Conservation (phyloP, 2,888 invertebrate genomes). For the Scelioninae gen. 1 region DNA sequence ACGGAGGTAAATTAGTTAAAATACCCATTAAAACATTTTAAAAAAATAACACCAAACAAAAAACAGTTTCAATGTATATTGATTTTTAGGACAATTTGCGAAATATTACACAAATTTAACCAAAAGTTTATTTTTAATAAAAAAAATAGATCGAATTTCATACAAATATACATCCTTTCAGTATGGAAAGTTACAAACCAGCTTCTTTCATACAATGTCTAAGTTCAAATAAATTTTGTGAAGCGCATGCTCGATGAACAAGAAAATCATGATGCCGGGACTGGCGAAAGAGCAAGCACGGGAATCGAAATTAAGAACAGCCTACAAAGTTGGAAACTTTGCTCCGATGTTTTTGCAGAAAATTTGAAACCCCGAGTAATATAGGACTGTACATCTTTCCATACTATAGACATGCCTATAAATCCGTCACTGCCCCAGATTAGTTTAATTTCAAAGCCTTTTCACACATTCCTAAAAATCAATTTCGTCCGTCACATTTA, state of each 20-base stretch:
- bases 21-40: too few species aligned
- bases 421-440: slow-evolving; percentile 39
- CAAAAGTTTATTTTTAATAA: too few species aligned
- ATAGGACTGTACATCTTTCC: slow-evolving; percentile 1
- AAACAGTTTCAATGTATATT: too few species aligned
- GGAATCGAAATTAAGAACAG: slow-evolving; percentile 39
- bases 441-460: slow-evolving; percentile 45
- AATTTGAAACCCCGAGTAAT: slow-evolving; percentile 35
- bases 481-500: slow-evolving; percentile 5
- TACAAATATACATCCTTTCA: too few species aligned
- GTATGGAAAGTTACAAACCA: too few species aligned
- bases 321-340: slow-evolving; percentile 31
- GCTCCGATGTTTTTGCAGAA: slow-evolving; percentile 36
- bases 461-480: slow-evolving; percentile 34
- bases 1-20: too few species aligned
- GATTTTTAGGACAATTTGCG: too few species aligned
- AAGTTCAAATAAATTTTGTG: slow-evolving; percentile 19
- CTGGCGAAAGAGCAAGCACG: slow-evolving; percentile 14
- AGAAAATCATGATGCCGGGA: slow-evolving; percentile 19
- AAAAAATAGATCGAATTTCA: too few species aligned
- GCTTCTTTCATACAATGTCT: too few species aligned
- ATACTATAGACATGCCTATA: slow-evolving; percentile 28
- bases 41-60: too few species aligned
- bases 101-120: too few species aligned
- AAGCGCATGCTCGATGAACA: slow-evolving; percentile 14